Evolutionary conservation across 2,797 vertebrate species (phyloP), one percentile per base, ranked within the genome.

Genomic region (Sarcophilus harrisii): DNA sequence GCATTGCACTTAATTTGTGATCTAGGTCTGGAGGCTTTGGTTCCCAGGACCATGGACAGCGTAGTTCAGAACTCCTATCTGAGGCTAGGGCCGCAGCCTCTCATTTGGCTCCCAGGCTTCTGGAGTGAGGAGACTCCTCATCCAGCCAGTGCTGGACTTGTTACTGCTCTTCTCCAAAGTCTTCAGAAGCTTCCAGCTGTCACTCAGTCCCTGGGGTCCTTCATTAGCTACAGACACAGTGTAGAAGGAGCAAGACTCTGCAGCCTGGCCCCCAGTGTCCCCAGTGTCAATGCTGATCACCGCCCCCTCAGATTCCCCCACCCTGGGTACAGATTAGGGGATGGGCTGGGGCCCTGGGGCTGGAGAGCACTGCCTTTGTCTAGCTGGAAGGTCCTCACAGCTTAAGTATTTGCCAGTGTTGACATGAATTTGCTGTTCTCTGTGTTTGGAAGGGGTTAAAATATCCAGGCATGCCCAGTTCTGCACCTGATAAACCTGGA

Each of bases 361-460:
- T 93, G 30, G 4, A 5, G n/a, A 89, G 14, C 54, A 27, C 54
- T 81, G 49, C 1, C 3, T 27, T 94, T 91, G 58, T 11, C 59
- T 30, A 54, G 0, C 62, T 21, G 18, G 1, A 81, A 21, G n/a
- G 1, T 18, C n/a, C 21, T 66, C n/a, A 38, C 2, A 38, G n/a
- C n/a, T 29, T 28, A 29, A 59, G 28, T 59, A 28, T 5, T 8
- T 8, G 0, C 32, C 66, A 4, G 21, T 38, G 5, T 12, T 24
- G 18, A 21, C n/a, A 21, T 38, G 5, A 38, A 81, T 38, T 21
- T 21, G 11, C 87, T 32, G 3, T 89, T 96, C 52, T 97, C 45
- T 96, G 0, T 96, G 95, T 95, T 81, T 95, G 52, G 55, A 95
- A 99, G 99, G 99, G 99, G 91, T 97, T 99, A 97, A 99, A 99